Percentiles rank a stretch among this genome's conserved stretches.
Evolutionary conservation across 2,113 vertebrate genomes (phyloP).

Genomic region (Chloebia gouldiae): DNA sequence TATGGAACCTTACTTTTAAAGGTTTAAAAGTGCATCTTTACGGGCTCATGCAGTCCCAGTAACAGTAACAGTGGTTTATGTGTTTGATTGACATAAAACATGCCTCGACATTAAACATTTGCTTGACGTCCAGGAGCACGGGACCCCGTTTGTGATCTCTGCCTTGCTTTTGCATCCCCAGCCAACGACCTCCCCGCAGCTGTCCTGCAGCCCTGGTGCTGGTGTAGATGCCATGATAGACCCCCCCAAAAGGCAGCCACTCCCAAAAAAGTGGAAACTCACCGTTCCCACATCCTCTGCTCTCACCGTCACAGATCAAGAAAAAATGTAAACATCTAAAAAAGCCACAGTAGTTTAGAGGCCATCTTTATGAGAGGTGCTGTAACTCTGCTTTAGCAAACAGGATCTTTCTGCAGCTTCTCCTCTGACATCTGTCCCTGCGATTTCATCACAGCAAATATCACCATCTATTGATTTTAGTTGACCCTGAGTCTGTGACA

Average conservation of each 20-base stretch:
- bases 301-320: neutral
- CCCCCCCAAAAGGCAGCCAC: neutral
- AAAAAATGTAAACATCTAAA: rapidly evolving
- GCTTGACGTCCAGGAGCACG: neutral
- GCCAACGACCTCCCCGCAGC: neutral
- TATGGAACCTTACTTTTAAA: constrained; percentile 75
- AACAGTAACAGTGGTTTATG: constrained; percentile 72
- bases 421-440: neutral
- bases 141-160: neutral
- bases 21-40: constrained; percentile 81
- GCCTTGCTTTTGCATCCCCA: neutral
- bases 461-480: neutral
- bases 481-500: neutral
- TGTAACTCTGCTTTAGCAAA: neutral
- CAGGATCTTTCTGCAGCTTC: neutral
- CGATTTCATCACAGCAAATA: neutral
- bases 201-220: neutral
- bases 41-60: constrained; percentile 63
- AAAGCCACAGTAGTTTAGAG: neutral
- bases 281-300: neutral
- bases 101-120: constrained; percentile 63
- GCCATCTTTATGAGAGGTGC: neutral
- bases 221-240: neutral
- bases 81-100: constrained; percentile 82
- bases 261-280: neutral